Evolutionary conservation across 2,797 vertebrate genomes (phyloP).

Genomic region (Lerista edwardsae): DNA sequence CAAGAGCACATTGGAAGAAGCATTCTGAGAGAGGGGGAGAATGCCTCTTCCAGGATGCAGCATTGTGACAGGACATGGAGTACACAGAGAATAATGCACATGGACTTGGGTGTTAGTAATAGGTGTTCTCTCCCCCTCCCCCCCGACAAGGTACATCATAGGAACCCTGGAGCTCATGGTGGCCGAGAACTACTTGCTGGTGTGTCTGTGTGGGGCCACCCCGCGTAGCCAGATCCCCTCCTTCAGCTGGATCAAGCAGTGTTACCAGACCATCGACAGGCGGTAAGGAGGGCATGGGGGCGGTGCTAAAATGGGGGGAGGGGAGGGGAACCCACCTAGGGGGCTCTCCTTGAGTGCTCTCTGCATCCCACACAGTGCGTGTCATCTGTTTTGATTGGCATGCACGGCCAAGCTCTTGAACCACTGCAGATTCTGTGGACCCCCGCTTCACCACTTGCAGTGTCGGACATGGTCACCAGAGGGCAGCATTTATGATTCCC

Average conservation of each 20-base stretch:
- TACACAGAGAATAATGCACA: too few relatives aligned
- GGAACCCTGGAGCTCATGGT: conserved; percentile 86
- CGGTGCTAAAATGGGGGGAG: too few relatives aligned
- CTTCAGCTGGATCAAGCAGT: conserved; percentile 84
- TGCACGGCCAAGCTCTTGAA: too few relatives aligned
- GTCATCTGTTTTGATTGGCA: too few relatives aligned
- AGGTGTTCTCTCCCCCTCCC: background rate
- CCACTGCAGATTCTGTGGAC: too few relatives aligned
- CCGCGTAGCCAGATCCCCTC: conserved; percentile 81
- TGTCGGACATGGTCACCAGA: background rate
- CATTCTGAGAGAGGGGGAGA: too few relatives aligned
- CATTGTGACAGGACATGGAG: too few relatives aligned
- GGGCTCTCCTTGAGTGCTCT: background rate
- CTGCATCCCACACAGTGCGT: background rate
- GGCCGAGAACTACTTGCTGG: conserved; percentile 84
- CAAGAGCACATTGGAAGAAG: background rate
- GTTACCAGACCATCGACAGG: conserved; percentile 81
- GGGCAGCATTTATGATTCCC: background rate
- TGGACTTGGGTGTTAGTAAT: too few relatives aligned
- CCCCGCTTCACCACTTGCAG: background rate
- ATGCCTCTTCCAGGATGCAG: too few relatives aligned
- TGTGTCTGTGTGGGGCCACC: conserved; percentile 83
- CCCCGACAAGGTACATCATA: conserved; percentile 81
- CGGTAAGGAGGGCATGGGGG: conserved; percentile 64
- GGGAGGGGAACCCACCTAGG: too few relatives aligned